phyloP scores from a whole-genome alignment of 2,797 vertebrate species.

The Takifugu rubripes region DNA sequence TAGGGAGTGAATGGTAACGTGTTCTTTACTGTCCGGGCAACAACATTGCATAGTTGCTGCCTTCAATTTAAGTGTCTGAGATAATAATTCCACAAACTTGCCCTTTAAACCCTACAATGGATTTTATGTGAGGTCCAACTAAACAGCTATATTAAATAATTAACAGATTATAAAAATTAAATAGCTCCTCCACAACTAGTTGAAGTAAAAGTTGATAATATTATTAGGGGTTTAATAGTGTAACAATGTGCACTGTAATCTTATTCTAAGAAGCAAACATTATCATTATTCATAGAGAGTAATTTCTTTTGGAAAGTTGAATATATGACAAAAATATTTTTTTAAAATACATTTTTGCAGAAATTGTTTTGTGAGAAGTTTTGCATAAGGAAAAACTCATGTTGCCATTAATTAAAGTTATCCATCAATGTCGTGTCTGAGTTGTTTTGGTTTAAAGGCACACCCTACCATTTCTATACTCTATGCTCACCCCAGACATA shows the following conservation, averaged over 20 bases:
- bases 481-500: constrained; percentile 14
- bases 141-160: background rate
- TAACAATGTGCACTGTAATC: background rate
- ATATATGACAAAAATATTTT: no score
- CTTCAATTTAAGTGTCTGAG: background rate
- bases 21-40: no score
- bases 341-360: constrained; percentile 12
- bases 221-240: background rate
- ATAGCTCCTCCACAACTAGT: background rate
- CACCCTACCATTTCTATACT: constrained; percentile 26
- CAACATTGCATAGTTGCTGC: no score
- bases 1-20: no score
- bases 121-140: background rate
- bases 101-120: background rate
- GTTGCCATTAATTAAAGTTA: constrained; percentile 20
- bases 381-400: constrained; percentile 3
- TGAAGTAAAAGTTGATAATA: background rate
- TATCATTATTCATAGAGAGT: background rate
- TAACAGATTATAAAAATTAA: background rate
- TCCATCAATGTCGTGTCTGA: constrained; percentile 23
- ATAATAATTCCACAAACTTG: background rate
- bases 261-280: background rate
- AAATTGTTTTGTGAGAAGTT: constrained; percentile 6
- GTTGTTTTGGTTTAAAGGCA: constrained; percentile 41
- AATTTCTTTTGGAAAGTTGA: background rate